These are phyloP conservation scores for Schizopygopsis pylzovi DNA, from an alignment of 2,797 vertebrate species.

Conservation along the genomic window DNA sequence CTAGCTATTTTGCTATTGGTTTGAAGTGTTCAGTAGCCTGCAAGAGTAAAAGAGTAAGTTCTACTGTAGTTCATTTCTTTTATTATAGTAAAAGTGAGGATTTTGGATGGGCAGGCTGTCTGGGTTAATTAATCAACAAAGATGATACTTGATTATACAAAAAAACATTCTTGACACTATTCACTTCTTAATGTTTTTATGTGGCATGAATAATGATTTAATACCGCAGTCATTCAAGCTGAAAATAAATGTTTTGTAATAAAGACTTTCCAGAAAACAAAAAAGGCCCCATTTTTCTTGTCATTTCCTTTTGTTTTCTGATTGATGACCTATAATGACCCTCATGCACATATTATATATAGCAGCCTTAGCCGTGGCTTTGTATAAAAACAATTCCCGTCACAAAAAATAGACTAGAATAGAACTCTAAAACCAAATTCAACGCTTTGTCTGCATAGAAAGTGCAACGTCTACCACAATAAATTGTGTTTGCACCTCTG, in stretches of 20 bases:
- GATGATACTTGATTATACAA: not conserved
- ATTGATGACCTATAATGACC: slow-evolving; percentile 21
- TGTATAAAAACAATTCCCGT: slow-evolving; percentile 10
- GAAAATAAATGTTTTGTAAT: not conserved
- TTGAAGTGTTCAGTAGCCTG: not conserved
- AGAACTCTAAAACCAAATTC: not conserved
- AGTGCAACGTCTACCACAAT: not conserved
- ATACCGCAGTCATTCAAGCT: not conserved
- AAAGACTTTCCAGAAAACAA: not conserved
- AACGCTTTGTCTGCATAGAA: not conserved
- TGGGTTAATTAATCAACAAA: not conserved
- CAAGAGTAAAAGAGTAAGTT: too few species aligned
- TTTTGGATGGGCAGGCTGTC: not conserved
- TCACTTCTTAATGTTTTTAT: not conserved
- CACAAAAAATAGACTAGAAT: slow-evolving; percentile 4
- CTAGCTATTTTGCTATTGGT: not conserved
- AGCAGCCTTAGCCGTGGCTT: slow-evolving; percentile 2
- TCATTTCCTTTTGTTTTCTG: not conserved
- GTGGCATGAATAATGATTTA: slow-evolving; percentile 12
- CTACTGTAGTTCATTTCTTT: not conserved
- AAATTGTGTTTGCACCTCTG: slow-evolving; percentile 21
- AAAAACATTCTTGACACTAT: slow-evolving; percentile 13
- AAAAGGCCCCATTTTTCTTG: not conserved
- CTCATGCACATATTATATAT: slow-evolving; percentile 9
- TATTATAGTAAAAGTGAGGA: not conserved